Conservation (phyloP, 2,797 vertebrate species). For the Aldrovandia affinis region DNA sequence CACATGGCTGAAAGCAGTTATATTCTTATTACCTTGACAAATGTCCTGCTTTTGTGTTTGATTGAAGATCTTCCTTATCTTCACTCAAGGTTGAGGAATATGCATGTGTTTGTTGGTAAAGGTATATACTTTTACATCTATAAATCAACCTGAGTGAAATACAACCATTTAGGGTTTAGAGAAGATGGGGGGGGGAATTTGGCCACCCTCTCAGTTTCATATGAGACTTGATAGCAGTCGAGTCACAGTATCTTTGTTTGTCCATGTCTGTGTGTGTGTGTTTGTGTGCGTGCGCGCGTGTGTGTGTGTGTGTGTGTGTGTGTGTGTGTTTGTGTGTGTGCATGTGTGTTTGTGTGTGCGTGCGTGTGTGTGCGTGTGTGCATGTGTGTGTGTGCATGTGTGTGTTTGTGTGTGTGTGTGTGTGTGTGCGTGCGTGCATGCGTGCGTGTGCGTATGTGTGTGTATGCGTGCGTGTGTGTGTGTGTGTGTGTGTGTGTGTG, state of each 20-base stretch:
- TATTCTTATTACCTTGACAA: not conserved
- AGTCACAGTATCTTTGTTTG: not conserved
- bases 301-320: not conserved
- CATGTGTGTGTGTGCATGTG: constrained; percentile 14
- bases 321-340: no score
- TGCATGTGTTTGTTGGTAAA: not conserved
- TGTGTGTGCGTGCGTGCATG: not conserved
- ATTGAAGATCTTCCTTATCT: not conserved
- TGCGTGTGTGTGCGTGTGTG: constrained; percentile 42
- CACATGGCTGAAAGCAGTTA: no score
- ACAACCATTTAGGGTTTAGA: not conserved
- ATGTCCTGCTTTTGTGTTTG: not conserved
- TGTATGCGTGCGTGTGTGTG: not conserved
- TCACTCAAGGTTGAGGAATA: not conserved
- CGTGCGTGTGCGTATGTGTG: constrained; percentile 46
- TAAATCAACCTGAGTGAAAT: not conserved
- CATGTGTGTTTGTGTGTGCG: no score
- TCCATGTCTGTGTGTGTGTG: no score
- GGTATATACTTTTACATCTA: not conserved
- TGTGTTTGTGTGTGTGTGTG: not conserved
- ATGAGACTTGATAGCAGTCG: not conserved
- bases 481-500: constrained; percentile 2
- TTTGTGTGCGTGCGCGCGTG: no score
- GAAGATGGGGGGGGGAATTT: no score
- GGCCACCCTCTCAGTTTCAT: not conserved